Evolutionary conservation across 2,888 invertebrate species (phyloP).

Genomic region (Lycocerus yunnanus): DNA sequence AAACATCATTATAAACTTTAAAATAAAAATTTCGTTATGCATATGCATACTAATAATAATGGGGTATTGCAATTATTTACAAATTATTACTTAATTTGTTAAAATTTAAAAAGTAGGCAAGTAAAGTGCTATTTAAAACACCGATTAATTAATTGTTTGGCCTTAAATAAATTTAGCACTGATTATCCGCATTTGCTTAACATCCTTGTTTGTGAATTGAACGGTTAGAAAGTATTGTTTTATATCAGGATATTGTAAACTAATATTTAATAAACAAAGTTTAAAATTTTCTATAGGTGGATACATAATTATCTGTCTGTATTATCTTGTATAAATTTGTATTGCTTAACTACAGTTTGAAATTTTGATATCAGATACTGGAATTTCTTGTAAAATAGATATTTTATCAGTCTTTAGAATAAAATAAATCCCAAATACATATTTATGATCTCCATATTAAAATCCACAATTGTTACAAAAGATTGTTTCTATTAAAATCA

Average conservation of each 20-base stretch:
- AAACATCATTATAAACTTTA: too few relatives aligned
- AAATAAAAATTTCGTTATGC: background rate
- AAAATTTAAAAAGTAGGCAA: background rate
- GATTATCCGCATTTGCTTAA: slow-evolving; percentile 3
- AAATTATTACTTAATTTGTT: background rate
- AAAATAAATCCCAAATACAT: background rate
- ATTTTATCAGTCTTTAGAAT: too few relatives aligned
- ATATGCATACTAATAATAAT: background rate
- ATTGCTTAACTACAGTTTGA: background rate
- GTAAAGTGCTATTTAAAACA: background rate
- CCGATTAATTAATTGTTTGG: background rate
- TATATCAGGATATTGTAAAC: background rate
- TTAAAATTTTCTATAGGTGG: background rate
- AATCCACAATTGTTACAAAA: background rate
- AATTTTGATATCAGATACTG: background rate
- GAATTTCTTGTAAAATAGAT: background rate
- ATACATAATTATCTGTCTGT: background rate
- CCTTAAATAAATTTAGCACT: background rate
- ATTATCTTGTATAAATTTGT: background rate
- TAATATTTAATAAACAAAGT: background rate
- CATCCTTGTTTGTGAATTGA: background rate
- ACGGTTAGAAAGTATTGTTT: background rate
- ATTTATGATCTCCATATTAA: background rate
- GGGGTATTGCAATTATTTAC: background rate
- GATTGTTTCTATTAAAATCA: background rate